Conservation (phyloP, 2,113 vertebrate species). For the Forbesichthys agassizii region DNA sequence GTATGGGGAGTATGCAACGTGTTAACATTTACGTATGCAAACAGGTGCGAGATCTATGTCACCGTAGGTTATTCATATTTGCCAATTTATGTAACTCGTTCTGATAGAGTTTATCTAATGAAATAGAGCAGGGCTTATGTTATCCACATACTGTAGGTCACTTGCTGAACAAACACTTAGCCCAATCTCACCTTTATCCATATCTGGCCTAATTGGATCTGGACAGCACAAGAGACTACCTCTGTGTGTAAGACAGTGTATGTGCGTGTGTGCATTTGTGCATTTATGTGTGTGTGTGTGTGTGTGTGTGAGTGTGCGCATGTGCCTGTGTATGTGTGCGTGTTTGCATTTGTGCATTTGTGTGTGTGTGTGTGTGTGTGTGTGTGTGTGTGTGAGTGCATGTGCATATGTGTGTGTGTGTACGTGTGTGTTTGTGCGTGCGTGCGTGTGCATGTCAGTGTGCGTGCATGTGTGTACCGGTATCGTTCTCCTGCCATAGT, state of each 20-base stretch:
- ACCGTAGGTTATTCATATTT: no score
- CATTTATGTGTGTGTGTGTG: neutral
- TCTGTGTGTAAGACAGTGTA: neutral
- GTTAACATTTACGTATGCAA: neutral
- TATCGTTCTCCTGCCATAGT: constrained; percentile 15
- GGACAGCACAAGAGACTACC: constrained; percentile 6
- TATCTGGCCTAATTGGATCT: constrained; percentile 30
- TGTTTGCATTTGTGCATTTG: neutral
- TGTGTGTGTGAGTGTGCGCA: neutral
- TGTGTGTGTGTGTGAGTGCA: neutral
- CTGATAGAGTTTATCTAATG: no score
- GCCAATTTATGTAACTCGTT: no score
- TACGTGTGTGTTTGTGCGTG: neutral
- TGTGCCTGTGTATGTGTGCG: neutral
- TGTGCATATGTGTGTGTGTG: neutral
- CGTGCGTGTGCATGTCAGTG: constrained; percentile 1
- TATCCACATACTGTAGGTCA: constrained; percentile 1
- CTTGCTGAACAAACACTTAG: constrained; percentile 12
- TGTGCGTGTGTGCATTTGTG: no score
- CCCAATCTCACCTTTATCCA: constrained; percentile 7
- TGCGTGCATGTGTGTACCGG: neutral
- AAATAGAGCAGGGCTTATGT: neutral
- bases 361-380: no score
- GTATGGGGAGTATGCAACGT: neutral
- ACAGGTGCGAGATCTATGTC: neutral